phyloP scores from a whole-genome alignment of 1,140 invertebrate genomes.

The Drosophila simulans region DNA sequence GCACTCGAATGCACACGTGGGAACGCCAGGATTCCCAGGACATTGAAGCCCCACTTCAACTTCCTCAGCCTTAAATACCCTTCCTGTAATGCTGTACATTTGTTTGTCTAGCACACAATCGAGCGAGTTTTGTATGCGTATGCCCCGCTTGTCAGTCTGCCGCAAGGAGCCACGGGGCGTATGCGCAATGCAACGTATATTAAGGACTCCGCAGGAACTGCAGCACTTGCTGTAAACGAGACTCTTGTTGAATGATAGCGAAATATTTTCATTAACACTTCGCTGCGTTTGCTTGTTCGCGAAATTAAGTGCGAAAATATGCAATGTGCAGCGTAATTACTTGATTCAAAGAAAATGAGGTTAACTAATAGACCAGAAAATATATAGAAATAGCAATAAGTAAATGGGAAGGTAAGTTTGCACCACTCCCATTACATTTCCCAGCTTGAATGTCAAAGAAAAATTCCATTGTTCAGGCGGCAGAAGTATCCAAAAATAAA shows the following conservation, averaged over 20 bases:
- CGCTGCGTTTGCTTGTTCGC: slow-evolving; percentile 9
- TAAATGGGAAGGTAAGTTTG: too few species aligned
- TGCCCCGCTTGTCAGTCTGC: slow-evolving; percentile 13
- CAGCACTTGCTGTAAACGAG: slow-evolving; percentile 25
- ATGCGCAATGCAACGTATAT: slow-evolving; percentile 24
- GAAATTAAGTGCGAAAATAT: slow-evolving; percentile 29
- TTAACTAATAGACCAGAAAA: background rate
- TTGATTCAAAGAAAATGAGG: too few species aligned
- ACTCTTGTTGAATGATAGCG: slow-evolving; percentile 32
- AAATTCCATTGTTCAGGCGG: slow-evolving; percentile 8
- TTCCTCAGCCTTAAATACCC: slow-evolving; percentile 5
- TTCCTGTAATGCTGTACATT: slow-evolving; percentile 12
- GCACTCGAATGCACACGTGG: slow-evolving; percentile 51
- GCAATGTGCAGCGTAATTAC: slow-evolving; percentile 1
- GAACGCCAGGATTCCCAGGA: slow-evolving; percentile 5
- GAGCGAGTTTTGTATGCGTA: background rate
- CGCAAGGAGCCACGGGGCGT: slow-evolving; percentile 39
- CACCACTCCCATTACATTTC: background rate
- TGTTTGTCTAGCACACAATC: slow-evolving; percentile 23
- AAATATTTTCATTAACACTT: slow-evolving; percentile 50
- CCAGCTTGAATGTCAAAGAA: background rate
- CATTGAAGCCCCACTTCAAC: background rate
- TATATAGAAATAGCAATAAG: background rate
- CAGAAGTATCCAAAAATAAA: slow-evolving; percentile 24
- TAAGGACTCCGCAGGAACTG: slow-evolving; percentile 11